Base-by-base conservation (phyloP, 2,113 vertebrate species). In the Nanorana parkeri region DNA sequence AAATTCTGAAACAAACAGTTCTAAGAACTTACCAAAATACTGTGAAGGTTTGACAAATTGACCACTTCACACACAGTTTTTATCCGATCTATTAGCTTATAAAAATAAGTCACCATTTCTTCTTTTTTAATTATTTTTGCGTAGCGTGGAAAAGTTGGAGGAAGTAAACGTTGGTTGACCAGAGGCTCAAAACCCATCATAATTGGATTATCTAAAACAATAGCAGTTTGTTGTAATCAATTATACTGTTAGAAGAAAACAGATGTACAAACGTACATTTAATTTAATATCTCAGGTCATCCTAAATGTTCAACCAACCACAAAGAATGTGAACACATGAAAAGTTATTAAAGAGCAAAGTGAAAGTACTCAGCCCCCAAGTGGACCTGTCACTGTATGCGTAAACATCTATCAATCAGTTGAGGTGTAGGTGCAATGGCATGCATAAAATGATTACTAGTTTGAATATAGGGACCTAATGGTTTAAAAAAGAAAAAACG, bases 121-220 rank as follows among this genome's bases (percentile, higher is more conserved):
- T 99, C 97, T 63, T 96, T 94, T 91, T 99, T 98, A 87, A 99
- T 99, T 89, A 99, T 99, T 93, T 99, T 99, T 90, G 98, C 98
- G 17, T 99, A 99, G 86, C 98, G 95, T 78, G 98, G 98, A 83
- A 99, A 99, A 23, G 98, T 99, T 5, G 98, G 98, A 2, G 97
- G 98, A 83, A 99, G 95, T 78, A 99, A 90, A 67, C 98, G 95
- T 92, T 99, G 98, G 90, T 99, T 99, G 85, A 99, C 98, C 71
- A 99, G 93, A 0, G 98, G 98, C 83, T 99, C 98, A 89, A 99
- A 99, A 16, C 97, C 98, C 98, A 99, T 99, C 97, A 99, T 99
- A 88, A 99, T 98, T 28, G 98, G 97, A 84, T 99, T 97, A 92
- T 99, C 97, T 99, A 91, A 76, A 24, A n/a, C 71, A 7, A 83